phyloP scores from a whole-genome alignment of 2,797 vertebrate species.

The Phoeniculus purpureus region DNA sequence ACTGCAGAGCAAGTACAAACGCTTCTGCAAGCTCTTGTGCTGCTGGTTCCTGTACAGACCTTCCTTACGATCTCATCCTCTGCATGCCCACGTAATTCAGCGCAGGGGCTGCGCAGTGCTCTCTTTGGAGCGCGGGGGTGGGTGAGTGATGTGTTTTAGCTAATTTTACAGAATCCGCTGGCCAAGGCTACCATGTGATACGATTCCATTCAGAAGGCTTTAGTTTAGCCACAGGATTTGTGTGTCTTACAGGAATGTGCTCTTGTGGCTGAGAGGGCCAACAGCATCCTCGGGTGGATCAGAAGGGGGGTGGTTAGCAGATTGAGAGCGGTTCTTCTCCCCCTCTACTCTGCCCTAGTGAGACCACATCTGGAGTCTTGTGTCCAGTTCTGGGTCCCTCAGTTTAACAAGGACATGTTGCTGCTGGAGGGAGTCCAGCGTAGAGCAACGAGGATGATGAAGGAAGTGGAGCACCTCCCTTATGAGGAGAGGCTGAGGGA shows the following conservation, averaged over 20 bases:
- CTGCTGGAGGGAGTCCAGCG: too few relatives aligned
- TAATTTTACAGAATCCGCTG: neutral
- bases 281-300: too few relatives aligned
- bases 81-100: neutral
- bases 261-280: too few relatives aligned
- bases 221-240: constrained; percentile 7
- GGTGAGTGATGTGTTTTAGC: neutral
- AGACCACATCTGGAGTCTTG: too few relatives aligned
- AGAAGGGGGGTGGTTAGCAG: too few relatives aligned
- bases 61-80: neutral
- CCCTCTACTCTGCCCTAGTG: too few relatives aligned
- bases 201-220: neutral
- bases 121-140: neutral
- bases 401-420: too few relatives aligned
- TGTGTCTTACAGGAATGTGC: neutral
- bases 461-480: too few relatives aligned
- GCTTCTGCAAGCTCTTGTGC: neutral
- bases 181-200: neutral
- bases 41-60: neutral
- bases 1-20: neutral
- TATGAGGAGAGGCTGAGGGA: too few relatives aligned
- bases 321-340: too few relatives aligned
- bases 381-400: too few relatives aligned
- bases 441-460: too few relatives aligned
- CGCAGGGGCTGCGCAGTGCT: neutral